These are phyloP conservation scores for Hypercompe scribonia DNA, from an alignment of 2,888 invertebrate genomes.

Conservation along the genomic window DNA sequence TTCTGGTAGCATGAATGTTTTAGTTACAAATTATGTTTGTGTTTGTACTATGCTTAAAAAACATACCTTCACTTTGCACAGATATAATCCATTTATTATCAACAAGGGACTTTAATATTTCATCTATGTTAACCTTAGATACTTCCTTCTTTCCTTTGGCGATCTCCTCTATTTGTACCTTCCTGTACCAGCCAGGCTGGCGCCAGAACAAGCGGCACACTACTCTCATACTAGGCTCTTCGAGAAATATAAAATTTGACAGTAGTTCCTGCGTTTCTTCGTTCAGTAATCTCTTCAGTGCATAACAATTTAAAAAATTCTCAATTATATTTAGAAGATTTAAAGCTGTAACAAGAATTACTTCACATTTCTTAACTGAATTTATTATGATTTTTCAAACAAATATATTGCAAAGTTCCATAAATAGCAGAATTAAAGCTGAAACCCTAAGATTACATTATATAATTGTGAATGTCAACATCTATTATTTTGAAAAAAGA, in stretches of 20 bases:
- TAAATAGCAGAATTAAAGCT: not conserved
- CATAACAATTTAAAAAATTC: constrained; percentile 62
- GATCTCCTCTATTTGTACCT: constrained; percentile 58
- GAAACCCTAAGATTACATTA: too few species aligned
- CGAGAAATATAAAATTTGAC: constrained; percentile 51
- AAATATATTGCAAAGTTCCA: not conserved
- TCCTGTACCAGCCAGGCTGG: constrained; percentile 69
- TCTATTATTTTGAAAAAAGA: too few species aligned
- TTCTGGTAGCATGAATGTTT: too few species aligned
- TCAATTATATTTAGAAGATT: constrained; percentile 69
- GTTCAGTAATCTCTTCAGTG: constrained; percentile 60
- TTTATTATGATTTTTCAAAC: not conserved
- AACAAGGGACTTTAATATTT: constrained; percentile 60
- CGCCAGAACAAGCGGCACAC: constrained; percentile 78
- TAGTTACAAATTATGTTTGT: not conserved
- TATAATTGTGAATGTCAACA: too few species aligned
- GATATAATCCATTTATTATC: constrained; percentile 58
- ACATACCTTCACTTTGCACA: constrained; percentile 43
- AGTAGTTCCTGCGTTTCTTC: constrained; percentile 58
- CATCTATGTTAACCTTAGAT: constrained; percentile 32
- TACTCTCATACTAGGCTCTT: constrained; percentile 65
- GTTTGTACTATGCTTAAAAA: not conserved
- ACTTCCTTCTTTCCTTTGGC: constrained; percentile 37
- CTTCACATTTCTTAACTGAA: not conserved
- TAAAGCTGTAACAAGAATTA: constrained; percentile 63